Evolutionary conservation across 2,113 vertebrate species (phyloP), one percentile per base, ranked within the genome.

Genomic region (Rhombomys opimus): DNA sequence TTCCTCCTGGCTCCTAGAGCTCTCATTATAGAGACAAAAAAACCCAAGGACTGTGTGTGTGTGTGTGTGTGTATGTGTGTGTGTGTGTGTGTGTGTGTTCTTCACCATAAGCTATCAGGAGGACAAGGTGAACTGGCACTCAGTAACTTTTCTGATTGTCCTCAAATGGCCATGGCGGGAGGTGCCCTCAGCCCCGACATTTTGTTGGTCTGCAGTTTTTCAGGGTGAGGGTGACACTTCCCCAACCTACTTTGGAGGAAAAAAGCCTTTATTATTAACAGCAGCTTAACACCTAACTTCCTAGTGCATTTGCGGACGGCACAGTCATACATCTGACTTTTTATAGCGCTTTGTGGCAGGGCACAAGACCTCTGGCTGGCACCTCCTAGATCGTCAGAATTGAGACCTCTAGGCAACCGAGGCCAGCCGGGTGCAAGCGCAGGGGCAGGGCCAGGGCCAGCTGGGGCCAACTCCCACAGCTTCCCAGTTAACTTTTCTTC

Each of bases 221-320:
- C 95, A 95, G 59, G 87, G n/a, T 65, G 92, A 89, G 59, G 75
- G 41, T 72, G 86, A 54, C 70, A 75, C 76, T 14, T 13, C 76
- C 41, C 0, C 93, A 95, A 96, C 95, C 98, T 92, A 94, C 17
- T 92, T 96, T 0, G 13, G 70, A 97, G 89, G 88, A 30, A 41
- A 41, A 88, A 97, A 96, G 89, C 78, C 96, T 96, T 93, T 90
- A 96, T 97, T 96, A 97, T 97, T 96, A 97, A 97, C 96, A 32
- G 61, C 88, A 32, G 78, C 0, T 0, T 94, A 68, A 32, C 76
- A 72, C 95, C 96, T 96, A 86, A 77, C 92, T 98, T 95, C 94
- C 97, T 97, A 91, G 94, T 93, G 95, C 75, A 87, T 95, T 96
- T 97, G 80, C 68, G 88, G 96, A 93, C 95, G 97, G 84, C 96